Base-by-base conservation (phyloP, 2,113 vertebrate genomes). In the Prionailurus bengalensis region DNA sequence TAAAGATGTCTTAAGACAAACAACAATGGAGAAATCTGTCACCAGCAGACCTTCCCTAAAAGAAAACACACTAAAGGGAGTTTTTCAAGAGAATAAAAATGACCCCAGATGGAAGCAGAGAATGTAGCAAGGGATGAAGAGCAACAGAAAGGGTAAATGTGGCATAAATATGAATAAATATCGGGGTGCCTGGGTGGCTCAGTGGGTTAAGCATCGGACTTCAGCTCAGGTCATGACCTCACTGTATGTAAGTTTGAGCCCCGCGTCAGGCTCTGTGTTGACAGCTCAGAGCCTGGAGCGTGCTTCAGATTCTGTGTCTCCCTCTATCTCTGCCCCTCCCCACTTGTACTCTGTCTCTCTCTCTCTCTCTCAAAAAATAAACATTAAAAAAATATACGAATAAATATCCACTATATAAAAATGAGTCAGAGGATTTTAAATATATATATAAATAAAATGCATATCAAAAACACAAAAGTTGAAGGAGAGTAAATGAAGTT, bases 41-140 rank as follows among this genome's bases (percentile, higher is more conserved):
- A 63, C n/a, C 21, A 51, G 66, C 21, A 19, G 63, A 63, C 39
- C 73, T 91, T 12, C 25, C 51, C 36, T 80, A n/a, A 91, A 92
- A 93, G 14, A 65, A 79, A 70, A 94, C 63, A 94, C 63, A 39
- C 61, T 36, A 86, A 21, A 55, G 53, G 16, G 48, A 88, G 4
- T n/a, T 84, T 92, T 79, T 78, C 25, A 31, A 25, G 21, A 87
- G 78, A 83, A 93, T 45, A 36, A 92, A 95, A 93, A 48, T 89
- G 70, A 79, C 25, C 74, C 12, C 25, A 87, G 39, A n/a, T 29
- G 25, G 39, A 95, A 93, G 42, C 19, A 92, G 12, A 33, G 63
- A 91, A 88, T 21, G 13, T 12, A 90, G 15, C 25, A 87, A 58
- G 8, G 25, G 65, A 70, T 66, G 10, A 70, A 90, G 5, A 87